These are phyloP conservation scores for Arremon brunneinucha DNA, from an alignment of 2,797 vertebrate genomes.

Conservation along the genomic window DNA sequence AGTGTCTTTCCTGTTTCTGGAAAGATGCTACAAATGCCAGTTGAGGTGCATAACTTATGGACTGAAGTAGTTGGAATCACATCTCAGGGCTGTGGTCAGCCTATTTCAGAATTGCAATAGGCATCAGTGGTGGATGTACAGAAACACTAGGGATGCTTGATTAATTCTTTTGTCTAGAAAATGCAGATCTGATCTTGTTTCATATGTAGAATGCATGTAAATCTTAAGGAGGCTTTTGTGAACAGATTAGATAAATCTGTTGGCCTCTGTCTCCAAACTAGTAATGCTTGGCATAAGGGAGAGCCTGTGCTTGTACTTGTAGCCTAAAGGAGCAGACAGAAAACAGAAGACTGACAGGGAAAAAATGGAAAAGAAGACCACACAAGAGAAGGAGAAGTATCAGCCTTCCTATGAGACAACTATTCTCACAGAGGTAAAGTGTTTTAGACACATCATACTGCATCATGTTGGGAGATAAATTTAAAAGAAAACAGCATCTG, in stretches of 20 bases:
- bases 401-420: conserved; percentile 89
- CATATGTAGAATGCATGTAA: background rate
- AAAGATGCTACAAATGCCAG: background rate
- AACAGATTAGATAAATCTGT: background rate
- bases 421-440: conserved; percentile 86
- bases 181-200: background rate
- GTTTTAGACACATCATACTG: background rate
- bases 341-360: conserved; percentile 96
- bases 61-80: background rate
- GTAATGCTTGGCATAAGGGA: conserved; percentile 32
- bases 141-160: background rate
- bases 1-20: background rate
- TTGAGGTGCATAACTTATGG: background rate
- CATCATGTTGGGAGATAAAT: background rate
- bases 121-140: background rate
- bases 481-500: background rate
- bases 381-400: conserved; percentile 91
- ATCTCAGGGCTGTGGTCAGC: background rate
- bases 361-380: conserved; percentile 90
- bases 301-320: conserved; percentile 52
- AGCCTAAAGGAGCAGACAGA: conserved; percentile 97
- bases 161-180: background rate
- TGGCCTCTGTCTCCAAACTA: conserved; percentile 2
- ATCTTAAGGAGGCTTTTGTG: conserved; percentile 9
- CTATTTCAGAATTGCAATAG: too few species aligned